Percentiles rank a stretch among this genome's conserved stretches.
phyloP scores from a whole-genome alignment of 2,797 vertebrate species.

The Falco berigora region DNA sequence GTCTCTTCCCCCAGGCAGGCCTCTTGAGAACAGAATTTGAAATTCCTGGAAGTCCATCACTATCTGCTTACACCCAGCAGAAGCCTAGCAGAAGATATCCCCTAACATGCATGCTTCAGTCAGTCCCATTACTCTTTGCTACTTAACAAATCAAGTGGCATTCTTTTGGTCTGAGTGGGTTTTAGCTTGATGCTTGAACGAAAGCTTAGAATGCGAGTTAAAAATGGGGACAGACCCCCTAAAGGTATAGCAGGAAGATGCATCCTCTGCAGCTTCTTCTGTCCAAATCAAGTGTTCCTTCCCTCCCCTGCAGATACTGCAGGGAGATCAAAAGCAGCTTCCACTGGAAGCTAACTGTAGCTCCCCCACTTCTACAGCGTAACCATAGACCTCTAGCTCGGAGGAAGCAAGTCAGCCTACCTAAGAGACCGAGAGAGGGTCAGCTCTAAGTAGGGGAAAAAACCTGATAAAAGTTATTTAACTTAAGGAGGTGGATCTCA shows the following conservation, averaged over 20 bases:
- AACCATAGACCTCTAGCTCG: not conserved
- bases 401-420: slow-evolving; percentile 25
- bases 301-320: slow-evolving; percentile 26
- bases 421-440: not conserved
- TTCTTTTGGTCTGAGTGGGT: not conserved
- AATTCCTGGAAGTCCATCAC: not conserved
- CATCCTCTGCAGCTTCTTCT: not conserved
- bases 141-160: not conserved
- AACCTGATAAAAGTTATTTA: not conserved
- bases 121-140: not conserved
- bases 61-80: not conserved
- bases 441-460: not conserved
- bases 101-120: not conserved
- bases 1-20: not conserved
- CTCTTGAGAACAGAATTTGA: not conserved
- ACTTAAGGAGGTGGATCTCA: not conserved
- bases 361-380: not conserved
- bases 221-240: not conserved
- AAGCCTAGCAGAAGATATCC: not conserved
- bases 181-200: not conserved
- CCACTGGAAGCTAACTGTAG: slow-evolving; percentile 25
- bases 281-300: not conserved
- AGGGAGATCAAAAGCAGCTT: slow-evolving; percentile 40
- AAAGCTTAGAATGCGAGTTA: not conserved
- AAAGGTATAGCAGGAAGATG: not conserved